Conservation (phyloP, 1,140 invertebrate genomes). For the Cardiocondyla obscurior region DNA sequence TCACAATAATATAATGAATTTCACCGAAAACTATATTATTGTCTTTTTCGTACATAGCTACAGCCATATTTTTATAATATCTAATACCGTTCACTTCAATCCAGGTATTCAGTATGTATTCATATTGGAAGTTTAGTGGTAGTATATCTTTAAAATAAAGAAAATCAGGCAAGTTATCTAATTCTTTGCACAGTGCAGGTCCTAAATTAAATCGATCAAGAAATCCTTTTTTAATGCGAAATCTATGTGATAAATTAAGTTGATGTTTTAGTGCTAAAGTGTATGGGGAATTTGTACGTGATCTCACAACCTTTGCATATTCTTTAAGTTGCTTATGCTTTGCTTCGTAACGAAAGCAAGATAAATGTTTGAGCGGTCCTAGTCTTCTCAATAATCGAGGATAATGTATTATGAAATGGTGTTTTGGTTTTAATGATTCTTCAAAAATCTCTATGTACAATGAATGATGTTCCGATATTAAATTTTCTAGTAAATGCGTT, state of each 20-base stretch:
- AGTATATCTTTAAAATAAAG: background rate
- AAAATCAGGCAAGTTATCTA: background rate
- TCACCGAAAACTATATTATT: background rate
- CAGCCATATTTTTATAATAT: background rate
- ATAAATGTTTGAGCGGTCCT: constrained; percentile 1
- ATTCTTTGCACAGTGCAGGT: background rate
- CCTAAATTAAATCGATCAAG: background rate
- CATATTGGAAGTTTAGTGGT: background rate
- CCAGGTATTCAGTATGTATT: background rate
- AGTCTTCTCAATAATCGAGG: background rate
- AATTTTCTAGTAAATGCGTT: background rate
- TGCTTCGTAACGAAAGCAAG: background rate
- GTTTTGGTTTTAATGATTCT: background rate
- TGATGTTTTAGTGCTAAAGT: constrained; percentile 6
- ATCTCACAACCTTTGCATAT: background rate
- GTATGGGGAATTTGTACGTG: background rate
- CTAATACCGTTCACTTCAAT: background rate
- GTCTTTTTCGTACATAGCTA: background rate
- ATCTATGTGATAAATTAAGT: background rate
- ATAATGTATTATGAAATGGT: constrained; percentile 5
- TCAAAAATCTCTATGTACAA: background rate
- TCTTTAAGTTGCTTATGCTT: background rate
- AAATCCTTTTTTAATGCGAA: background rate
- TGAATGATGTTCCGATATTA: background rate
- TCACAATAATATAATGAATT: constrained; percentile 1